Base-by-base conservation (phyloP, 2,888 invertebrate genomes). In the Drosophila meridionalis region DNA sequence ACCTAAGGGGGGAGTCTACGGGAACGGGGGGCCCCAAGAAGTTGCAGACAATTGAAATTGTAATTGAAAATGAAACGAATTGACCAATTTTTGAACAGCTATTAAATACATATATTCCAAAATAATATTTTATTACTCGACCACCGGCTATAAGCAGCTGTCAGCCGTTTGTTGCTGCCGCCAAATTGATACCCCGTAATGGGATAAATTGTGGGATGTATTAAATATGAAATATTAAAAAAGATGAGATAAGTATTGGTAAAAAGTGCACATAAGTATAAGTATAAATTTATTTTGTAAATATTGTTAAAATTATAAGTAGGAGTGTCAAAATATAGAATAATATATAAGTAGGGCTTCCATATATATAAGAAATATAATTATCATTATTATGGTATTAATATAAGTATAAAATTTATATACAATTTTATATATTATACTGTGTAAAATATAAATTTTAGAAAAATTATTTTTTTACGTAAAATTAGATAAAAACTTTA, bases 151-250 rank as follows among this genome's bases (percentile, higher is more conserved):
- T 56, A 71, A 71, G 61, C 79, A 76, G 70, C 74, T 83, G 86
- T 63, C 79, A 64, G 58, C 12, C 67, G 64, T 84, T 84, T 87
- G 85, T 85, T 69, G 75, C 74, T 73, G 82, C 83, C 85, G 88
- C 65, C 79, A 56, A 71, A 60, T 60, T 61, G 52, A 67, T 71
- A 68, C 75, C 68, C 71, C 59, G 14, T 43, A 65, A 38, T 34
- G 1, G 28, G 28, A 9, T 26, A 40, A 28, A 9, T 11, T 14
- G 28, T 3, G 20, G 11, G 8, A 30, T 32, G 32, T 56, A 20
- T 30, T 3, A 7, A 53, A 4, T 14, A 26, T 9, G 2, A 6
- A 14, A 30, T 30, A 26, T 36, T 34, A 20, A 20, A 20, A 20
- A 20, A 20, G 20, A 20, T 20, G 20, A 20, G 20, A 20, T 20